phyloP scores from a whole-genome alignment of 2,113 vertebrate genomes.

The Myiopsitta monachus region DNA sequence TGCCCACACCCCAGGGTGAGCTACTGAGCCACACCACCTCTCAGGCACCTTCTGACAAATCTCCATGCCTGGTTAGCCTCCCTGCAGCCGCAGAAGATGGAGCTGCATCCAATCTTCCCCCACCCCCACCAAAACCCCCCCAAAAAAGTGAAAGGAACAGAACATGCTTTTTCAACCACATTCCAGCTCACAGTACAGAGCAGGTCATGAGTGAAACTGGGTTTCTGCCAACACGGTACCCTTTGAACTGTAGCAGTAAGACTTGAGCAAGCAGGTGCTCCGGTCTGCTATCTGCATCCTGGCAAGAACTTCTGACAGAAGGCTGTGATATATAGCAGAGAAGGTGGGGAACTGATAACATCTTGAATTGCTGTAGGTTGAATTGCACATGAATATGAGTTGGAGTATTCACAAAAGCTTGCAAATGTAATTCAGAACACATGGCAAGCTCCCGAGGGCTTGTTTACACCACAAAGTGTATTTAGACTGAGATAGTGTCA shows the following conservation, averaged over 20 bases:
- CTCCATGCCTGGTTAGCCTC: background rate
- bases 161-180: background rate
- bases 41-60: background rate
- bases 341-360: slow-evolving; percentile 1
- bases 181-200: background rate
- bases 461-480: background rate
- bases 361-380: slow-evolving; percentile 7
- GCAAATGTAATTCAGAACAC: slow-evolving; percentile 8
- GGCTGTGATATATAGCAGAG: background rate
- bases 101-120: background rate
- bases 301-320: background rate
- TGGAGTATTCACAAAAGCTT: slow-evolving; percentile 7
- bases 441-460: background rate
- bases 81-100: background rate
- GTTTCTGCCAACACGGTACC: background rate
- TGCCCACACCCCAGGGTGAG: background rate
- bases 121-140: background rate
- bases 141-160: background rate
- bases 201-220: background rate
- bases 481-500: slow-evolving; percentile 6
- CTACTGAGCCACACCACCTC: background rate
- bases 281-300: background rate
- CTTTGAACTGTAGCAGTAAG: background rate
- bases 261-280: background rate
- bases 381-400: background rate